phyloP scores from a whole-genome alignment of 30 jellyfish, hydroid and myxozoan genomes.

The Chrysaora quinquecirrha region DNA sequence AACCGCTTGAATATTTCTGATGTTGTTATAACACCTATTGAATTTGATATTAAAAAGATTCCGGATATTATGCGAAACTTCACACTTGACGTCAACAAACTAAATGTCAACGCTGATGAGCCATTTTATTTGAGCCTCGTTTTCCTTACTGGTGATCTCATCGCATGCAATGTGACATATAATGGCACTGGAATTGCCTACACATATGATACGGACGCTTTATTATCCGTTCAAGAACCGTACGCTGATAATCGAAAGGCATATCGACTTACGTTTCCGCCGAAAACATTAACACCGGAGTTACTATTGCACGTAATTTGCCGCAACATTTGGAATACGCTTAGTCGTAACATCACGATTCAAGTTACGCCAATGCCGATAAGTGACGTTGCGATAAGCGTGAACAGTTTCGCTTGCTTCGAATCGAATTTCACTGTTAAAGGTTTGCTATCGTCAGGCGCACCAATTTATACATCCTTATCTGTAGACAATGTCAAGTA shows the following conservation, averaged over 20 bases:
- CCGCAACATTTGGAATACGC: slow-evolving; percentile 19
- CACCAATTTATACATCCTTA: slow-evolving; percentile 25
- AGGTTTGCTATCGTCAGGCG: slow-evolving; percentile 26
- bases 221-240: not conserved
- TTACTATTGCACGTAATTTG: slow-evolving; percentile 20
- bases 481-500: not conserved
- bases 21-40: not conserved
- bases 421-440: slow-evolving; percentile 4
- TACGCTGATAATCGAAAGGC: slow-evolving; percentile 2
- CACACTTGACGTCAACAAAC: slow-evolving; percentile 30
- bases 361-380: slow-evolving; percentile 16
- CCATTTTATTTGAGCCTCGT: not conserved
- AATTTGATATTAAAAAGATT: slow-evolving; percentile 14
- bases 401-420: slow-evolving; percentile 7
- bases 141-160: slow-evolving; percentile 39
- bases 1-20: slow-evolving; percentile 40
- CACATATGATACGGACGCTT: slow-evolving; percentile 7
- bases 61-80: slow-evolving; percentile 32
- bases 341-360: slow-evolving; percentile 28
- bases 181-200: slow-evolving; percentile 25
- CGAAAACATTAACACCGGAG: slow-evolving; percentile 5
- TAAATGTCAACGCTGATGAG: slow-evolving; percentile 23
- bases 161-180: slow-evolving; percentile 39
- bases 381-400: not conserved
- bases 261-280: not conserved